Conservation (phyloP, 1,140 invertebrate species). For the Ips typographus region DNA sequence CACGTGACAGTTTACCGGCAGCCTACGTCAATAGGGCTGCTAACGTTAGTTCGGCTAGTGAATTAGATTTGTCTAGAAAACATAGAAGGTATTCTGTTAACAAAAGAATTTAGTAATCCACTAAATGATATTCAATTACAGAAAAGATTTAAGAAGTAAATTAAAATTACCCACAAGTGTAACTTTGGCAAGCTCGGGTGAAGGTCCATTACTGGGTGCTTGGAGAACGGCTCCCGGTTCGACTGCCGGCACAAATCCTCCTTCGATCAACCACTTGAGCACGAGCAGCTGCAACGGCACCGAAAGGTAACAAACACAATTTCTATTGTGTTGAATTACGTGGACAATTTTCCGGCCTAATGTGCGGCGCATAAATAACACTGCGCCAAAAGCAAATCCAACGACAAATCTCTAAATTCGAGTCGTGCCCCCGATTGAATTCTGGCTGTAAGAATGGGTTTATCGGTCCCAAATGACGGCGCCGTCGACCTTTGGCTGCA, state of each 20-base stretch:
- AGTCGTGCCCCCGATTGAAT: slow-evolving; percentile 14
- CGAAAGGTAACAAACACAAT: slow-evolving; percentile 57
- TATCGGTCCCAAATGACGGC: slow-evolving; percentile 24
- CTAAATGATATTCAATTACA: slow-evolving; percentile 19
- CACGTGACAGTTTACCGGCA: slow-evolving; percentile 72
- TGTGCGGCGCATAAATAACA: neutral
- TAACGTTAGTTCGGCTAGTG: slow-evolving; percentile 66
- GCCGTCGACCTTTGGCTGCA: slow-evolving; percentile 14
- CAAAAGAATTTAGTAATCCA: too few species aligned
- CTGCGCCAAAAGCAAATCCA: slow-evolving; percentile 13
- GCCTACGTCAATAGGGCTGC: slow-evolving; percentile 66
- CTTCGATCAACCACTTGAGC: slow-evolving; percentile 66
- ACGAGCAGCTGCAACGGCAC: slow-evolving; percentile 66
- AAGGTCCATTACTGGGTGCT: slow-evolving; percentile 58
- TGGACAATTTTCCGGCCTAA: neutral
- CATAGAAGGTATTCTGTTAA: slow-evolving; percentile 49
- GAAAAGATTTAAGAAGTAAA: slow-evolving; percentile 64
- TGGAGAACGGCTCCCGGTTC: slow-evolving; percentile 64
- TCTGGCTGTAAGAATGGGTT: slow-evolving; percentile 22
- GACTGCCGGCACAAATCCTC: slow-evolving; percentile 59
- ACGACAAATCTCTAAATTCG: slow-evolving; percentile 17
- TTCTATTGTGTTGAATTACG: slow-evolving; percentile 3
- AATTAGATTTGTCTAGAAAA: slow-evolving; percentile 72
- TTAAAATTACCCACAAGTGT: slow-evolving; percentile 63
- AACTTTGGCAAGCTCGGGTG: slow-evolving; percentile 58